Percentiles rank a stretch among this genome's conserved stretches.
phyloP scores from a whole-genome alignment of 1,140 invertebrate species.

The Papilio machaon region DNA sequence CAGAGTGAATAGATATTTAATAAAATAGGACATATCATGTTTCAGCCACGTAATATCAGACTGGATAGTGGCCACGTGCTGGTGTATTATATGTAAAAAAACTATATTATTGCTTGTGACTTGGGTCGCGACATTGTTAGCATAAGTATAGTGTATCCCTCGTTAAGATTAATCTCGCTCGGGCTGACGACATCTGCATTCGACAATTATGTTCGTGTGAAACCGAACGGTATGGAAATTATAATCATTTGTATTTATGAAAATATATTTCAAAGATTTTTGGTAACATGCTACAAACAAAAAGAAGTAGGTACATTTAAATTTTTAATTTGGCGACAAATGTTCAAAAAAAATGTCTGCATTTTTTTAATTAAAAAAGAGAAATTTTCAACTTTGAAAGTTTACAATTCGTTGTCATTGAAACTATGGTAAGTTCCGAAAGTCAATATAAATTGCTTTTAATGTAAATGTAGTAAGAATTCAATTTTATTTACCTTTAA shows the following conservation, averaged over 20 bases:
- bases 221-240: constrained; percentile 30
- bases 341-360: not conserved
- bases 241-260: constrained; percentile 20
- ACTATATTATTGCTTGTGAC: constrained; percentile 37
- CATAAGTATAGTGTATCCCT: constrained; percentile 71
- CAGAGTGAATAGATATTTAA: no score
- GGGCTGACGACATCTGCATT: constrained; percentile 73
- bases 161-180: constrained; percentile 76
- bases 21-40: no score
- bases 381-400: not conserved
- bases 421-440: no score
- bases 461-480: no score
- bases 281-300: not conserved
- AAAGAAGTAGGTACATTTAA: not conserved
- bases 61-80: no score
- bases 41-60: no score
- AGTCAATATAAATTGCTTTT: no score
- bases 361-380: not conserved
- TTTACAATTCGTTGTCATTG: not conserved
- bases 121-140: constrained; percentile 52
- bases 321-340: not conserved
- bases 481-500: no score
- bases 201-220: constrained; percentile 70
- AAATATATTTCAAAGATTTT: not conserved
- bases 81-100: no score